phyloP scores from a whole-genome alignment of 2,888 invertebrate species.

The Idaea aversata region DNA sequence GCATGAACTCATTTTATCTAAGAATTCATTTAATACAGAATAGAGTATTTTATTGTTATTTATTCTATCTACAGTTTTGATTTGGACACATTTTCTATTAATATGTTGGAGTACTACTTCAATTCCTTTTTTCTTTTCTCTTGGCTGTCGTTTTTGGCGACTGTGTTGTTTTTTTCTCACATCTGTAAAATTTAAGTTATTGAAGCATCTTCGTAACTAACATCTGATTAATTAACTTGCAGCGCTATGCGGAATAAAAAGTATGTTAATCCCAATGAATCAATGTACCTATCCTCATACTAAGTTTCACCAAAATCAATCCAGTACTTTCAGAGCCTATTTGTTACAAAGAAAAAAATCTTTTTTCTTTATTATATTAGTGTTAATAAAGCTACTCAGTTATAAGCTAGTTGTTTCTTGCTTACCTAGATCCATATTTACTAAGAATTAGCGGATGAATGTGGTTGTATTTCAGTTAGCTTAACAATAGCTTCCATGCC shows the following conservation, averaged over 20 bases:
- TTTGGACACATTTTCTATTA: constrained; percentile 43
- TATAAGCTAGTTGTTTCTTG: neutral
- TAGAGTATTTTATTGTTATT: constrained; percentile 47
- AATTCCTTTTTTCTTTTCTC: constrained; percentile 29
- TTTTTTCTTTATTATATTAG: too few species aligned
- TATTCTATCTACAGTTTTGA: constrained; percentile 44
- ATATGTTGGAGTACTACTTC: constrained; percentile 48
- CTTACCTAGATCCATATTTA: neutral
- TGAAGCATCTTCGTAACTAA: neutral
- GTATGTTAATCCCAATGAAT: too few species aligned
- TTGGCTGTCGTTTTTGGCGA: constrained; percentile 6
- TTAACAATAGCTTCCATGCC: constrained; percentile 40
- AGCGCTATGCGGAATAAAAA: too few species aligned
- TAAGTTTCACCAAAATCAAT: too few species aligned
- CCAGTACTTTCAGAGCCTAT: too few species aligned
- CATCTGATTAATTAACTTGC: neutral
- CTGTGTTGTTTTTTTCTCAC: constrained; percentile 3
- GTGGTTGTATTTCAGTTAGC: constrained; percentile 8
- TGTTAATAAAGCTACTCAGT: too few species aligned
- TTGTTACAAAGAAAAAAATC: too few species aligned
- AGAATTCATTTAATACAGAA: constrained; percentile 42
- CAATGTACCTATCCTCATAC: too few species aligned
- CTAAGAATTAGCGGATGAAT: neutral
- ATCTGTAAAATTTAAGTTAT: neutral
- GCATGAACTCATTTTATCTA: constrained; percentile 44